phyloP scores from a whole-genome alignment of 2,888 invertebrate genomes.

The Lasioglossum oenotherae region DNA sequence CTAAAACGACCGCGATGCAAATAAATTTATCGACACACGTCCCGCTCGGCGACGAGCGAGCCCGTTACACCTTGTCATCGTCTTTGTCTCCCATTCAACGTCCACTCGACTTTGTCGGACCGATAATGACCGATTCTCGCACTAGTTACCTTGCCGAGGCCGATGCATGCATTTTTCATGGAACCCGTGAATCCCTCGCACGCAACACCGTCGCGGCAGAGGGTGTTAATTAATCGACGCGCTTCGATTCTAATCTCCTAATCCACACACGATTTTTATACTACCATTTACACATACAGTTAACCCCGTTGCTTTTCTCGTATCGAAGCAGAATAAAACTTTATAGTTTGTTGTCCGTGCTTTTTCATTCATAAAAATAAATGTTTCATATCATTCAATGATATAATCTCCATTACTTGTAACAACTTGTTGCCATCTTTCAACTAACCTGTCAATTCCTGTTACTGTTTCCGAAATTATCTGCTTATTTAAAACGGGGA shows the following conservation, averaged over 20 bases:
- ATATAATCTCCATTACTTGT: no score
- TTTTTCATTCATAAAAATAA: no score
- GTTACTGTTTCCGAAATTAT: no score
- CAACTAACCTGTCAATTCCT: no score
- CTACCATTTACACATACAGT: no score
- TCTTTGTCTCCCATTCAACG: slow-evolving; percentile 58
- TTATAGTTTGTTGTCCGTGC: no score
- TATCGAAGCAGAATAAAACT: no score
- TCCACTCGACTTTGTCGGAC: slow-evolving; percentile 41
- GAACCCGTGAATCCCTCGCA: background rate
- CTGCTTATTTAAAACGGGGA: no score
- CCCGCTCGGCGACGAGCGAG: slow-evolving; percentile 39
- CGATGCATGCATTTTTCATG: slow-evolving; percentile 13
- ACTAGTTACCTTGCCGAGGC: slow-evolving; percentile 16
- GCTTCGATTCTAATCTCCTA: background rate
- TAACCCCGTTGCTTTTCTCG: no score
- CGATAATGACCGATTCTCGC: slow-evolving; percentile 50
- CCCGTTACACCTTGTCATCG: slow-evolving; percentile 64
- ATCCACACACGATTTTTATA: background rate
- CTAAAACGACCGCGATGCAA: slow-evolving; percentile 61
- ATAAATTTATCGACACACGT: slow-evolving; percentile 71
- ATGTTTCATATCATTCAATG: no score
- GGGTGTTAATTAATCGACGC: background rate
- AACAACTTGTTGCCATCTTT: no score
- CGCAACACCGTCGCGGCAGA: background rate